phyloP scores from a whole-genome alignment of 2,797 vertebrate genomes.

The Orestias chungarensis region DNA sequence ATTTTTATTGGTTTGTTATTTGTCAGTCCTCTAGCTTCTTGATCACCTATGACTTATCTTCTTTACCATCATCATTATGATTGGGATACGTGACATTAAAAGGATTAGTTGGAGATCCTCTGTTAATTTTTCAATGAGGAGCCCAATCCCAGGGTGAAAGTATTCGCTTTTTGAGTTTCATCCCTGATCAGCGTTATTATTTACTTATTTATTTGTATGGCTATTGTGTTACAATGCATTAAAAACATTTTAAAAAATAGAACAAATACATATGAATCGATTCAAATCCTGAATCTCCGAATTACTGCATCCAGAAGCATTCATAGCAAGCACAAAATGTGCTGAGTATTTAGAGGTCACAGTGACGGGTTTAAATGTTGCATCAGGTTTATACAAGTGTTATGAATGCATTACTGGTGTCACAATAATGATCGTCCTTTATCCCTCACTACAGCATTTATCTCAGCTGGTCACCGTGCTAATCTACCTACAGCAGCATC shows the following conservation, averaged over 20 bases:
- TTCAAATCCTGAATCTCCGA: conserved; percentile 36
- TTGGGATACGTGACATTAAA: conserved; percentile 68
- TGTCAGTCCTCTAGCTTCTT: conserved; percentile 1
- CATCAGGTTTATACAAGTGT: conserved; percentile 67
- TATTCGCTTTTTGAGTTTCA: conserved; percentile 43
- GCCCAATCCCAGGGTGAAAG: conserved; percentile 60
- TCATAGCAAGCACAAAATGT: conserved; percentile 39
- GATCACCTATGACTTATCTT: conserved; percentile 49
- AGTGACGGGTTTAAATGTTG: conserved; percentile 47
- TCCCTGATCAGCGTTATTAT: conserved; percentile 42
- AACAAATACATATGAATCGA: conserved; percentile 20
- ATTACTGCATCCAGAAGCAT: conserved; percentile 48
- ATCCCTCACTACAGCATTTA: conserved; percentile 57
- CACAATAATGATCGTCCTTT: conserved; percentile 62
- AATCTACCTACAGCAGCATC: conserved; percentile 59
- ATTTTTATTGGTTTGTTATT: conserved; percentile 31
- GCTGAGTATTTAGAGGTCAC: conserved; percentile 52
- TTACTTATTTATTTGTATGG: conserved; percentile 33
- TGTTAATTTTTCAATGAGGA: conserved; percentile 62
- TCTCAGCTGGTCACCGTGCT: conserved; percentile 63
- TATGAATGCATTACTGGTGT: conserved; percentile 62
- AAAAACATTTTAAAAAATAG: not conserved
- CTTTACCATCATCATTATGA: conserved; percentile 57
- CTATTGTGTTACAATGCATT: not conserved
- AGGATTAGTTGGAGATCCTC: conserved; percentile 72